Conservation (phyloP, 64 coral and sea anemone genomes). For the Montipora efflorescens region DNA sequence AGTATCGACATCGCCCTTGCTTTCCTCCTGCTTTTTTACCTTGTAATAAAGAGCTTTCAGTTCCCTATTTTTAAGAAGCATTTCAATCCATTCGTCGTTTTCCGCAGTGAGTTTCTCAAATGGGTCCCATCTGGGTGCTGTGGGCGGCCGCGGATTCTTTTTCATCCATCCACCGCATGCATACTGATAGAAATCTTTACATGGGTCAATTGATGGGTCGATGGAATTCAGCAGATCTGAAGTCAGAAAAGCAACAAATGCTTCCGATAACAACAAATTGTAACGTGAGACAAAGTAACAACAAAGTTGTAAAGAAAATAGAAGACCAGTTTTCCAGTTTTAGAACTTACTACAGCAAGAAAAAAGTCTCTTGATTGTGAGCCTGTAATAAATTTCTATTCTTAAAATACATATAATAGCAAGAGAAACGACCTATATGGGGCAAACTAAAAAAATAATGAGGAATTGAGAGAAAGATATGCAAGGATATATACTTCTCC, state of each 20-base stretch:
- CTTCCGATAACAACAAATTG: not conserved
- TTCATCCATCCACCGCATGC: constrained; percentile 68
- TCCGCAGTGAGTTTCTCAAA: constrained; percentile 52
- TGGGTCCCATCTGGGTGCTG: constrained; percentile 28
- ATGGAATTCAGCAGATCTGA: constrained; percentile 64
- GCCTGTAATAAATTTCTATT: no score
- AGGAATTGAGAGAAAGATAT: no score
- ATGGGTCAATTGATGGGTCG: constrained; percentile 57
- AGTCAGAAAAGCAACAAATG: not conserved
- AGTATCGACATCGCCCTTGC: not conserved
- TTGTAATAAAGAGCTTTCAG: constrained; percentile 47
- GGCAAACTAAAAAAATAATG: no score
- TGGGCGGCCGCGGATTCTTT: constrained; percentile 13
- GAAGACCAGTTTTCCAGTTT: no score
- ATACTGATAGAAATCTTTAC: constrained; percentile 66
- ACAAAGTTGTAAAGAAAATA: no score
- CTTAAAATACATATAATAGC: no score
- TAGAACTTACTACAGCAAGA: no score
- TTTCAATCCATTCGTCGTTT: constrained; percentile 53
- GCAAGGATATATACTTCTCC: no score
- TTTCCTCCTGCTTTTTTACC: not conserved
- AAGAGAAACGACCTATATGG: no score
- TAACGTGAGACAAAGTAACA: no score
- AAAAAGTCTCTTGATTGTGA: no score
- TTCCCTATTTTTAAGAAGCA: constrained; percentile 41